Evolutionary conservation across 1,140 invertebrate species (phyloP).

Genomic region (Capitella teleta): DNA sequence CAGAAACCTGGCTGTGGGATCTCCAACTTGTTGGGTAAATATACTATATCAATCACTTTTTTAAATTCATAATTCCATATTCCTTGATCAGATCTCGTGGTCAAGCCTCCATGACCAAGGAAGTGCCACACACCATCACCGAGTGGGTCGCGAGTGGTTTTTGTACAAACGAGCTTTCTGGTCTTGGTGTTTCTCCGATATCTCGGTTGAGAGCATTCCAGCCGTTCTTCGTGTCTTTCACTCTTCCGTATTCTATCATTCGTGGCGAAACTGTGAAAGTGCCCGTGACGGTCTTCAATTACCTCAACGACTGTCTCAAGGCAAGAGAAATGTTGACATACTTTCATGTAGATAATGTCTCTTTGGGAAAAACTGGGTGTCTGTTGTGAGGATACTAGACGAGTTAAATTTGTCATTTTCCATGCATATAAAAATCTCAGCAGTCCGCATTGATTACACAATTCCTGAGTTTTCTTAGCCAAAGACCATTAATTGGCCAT

Average conservation of each 20-base stretch:
- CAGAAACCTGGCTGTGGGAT: constrained; percentile 61
- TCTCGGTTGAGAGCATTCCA: constrained; percentile 67
- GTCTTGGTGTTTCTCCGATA: constrained; percentile 62
- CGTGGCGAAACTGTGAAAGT: constrained; percentile 80
- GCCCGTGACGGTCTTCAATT: constrained; percentile 85
- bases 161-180: constrained; percentile 65
- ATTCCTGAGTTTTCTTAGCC: not conserved
- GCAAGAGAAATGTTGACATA: constrained; percentile 39
- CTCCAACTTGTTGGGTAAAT: constrained; percentile 46
- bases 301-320: constrained; percentile 55
- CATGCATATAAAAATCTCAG: too few relatives aligned
- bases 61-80: not conserved
- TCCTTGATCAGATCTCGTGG: not conserved
- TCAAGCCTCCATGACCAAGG: constrained; percentile 2
- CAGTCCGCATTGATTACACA: not conserved
- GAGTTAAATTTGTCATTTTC: too few relatives aligned
- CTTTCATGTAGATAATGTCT: not conserved
- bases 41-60: not conserved
- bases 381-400: too few relatives aligned
- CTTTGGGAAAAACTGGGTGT: not conserved
- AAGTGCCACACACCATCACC: constrained; percentile 77
- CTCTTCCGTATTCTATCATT: constrained; percentile 80
- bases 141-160: constrained; percentile 90
- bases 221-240: constrained; percentile 73
- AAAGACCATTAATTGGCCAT: not conserved